A percentile compares a stretch with the other conserved stretches of the same genome.
Evolutionary conservation across 2,888 invertebrate species (phyloP).

Genomic region (Cotesia congregata): DNA sequence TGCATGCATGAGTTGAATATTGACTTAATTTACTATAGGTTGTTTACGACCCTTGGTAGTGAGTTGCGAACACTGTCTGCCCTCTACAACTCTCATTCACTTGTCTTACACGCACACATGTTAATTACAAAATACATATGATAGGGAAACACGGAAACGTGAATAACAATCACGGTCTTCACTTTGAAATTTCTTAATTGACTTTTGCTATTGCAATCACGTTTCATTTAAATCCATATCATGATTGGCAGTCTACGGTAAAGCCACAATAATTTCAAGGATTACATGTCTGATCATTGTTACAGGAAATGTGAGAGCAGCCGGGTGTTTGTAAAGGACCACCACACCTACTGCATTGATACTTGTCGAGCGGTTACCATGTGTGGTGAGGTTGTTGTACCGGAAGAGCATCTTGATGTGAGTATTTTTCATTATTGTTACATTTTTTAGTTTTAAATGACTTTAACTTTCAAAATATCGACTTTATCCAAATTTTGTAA

Average conservation of each 20-base stretch:
- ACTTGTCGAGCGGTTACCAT: slow-evolving; percentile 86
- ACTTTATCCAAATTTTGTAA: not conserved
- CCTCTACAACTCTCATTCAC: not conserved
- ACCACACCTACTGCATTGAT: slow-evolving; percentile 89
- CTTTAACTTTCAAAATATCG: not conserved
- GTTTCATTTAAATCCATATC: not conserved
- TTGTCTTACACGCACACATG: not conserved
- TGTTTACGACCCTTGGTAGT: not conserved
- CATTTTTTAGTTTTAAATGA: too few relatives aligned
- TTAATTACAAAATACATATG: not conserved
- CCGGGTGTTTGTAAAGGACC: slow-evolving; percentile 88
- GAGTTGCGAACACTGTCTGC: not conserved
- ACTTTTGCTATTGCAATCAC: not conserved
- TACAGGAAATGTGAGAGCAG: slow-evolving; percentile 88
- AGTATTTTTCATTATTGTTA: slow-evolving; percentile 63
- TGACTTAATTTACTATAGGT: slow-evolving; percentile 22
- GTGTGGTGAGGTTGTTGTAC: slow-evolving; percentile 97
- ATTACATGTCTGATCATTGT: not conserved
- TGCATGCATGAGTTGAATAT: slow-evolving; percentile 26
- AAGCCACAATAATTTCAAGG: not conserved
- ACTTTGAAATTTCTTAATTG: slow-evolving; percentile 1
- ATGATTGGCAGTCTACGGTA: not conserved
- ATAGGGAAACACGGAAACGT: not conserved
- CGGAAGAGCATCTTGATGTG: slow-evolving; percentile 93
- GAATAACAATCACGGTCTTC: not conserved